These are phyloP conservation scores for Pogonomyrmex barbatus DNA, from an alignment of 1,140 invertebrate species.

Conservation along the genomic window DNA sequence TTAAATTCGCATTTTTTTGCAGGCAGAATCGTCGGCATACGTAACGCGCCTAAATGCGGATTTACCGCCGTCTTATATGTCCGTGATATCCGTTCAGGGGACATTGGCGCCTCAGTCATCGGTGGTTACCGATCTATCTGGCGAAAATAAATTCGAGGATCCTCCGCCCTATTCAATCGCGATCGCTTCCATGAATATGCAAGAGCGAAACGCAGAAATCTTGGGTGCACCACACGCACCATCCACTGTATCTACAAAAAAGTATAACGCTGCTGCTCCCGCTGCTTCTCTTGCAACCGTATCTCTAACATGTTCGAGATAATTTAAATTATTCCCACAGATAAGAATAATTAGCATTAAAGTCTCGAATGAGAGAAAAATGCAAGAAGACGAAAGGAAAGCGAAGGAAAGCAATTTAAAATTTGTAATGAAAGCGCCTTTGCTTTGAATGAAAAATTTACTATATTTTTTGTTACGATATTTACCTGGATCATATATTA, in stretches of 20 bases:
- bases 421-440: no score
- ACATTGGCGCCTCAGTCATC: not conserved
- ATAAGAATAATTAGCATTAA: not conserved
- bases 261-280: not conserved
- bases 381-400: not conserved
- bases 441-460: not conserved
- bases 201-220: not conserved
- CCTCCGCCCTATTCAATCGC: constrained; percentile 38
- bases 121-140: not conserved
- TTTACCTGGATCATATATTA: not conserved
- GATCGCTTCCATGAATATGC: not conserved
- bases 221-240: not conserved
- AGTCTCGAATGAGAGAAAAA: not conserved
- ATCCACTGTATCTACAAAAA: not conserved
- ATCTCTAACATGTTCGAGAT: not conserved
- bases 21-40: not conserved
- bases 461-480: not conserved
- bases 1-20: not conserved
- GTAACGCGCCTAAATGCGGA: not conserved
- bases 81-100: not conserved
- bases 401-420: no score
- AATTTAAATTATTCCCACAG: not conserved
- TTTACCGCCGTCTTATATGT: constrained; percentile 41
- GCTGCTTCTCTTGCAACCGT: not conserved
- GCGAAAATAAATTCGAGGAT: constrained; percentile 20